Evolutionary conservation across 1,140 invertebrate species (phyloP).

Genomic region (Drosophila funebris): DNA sequence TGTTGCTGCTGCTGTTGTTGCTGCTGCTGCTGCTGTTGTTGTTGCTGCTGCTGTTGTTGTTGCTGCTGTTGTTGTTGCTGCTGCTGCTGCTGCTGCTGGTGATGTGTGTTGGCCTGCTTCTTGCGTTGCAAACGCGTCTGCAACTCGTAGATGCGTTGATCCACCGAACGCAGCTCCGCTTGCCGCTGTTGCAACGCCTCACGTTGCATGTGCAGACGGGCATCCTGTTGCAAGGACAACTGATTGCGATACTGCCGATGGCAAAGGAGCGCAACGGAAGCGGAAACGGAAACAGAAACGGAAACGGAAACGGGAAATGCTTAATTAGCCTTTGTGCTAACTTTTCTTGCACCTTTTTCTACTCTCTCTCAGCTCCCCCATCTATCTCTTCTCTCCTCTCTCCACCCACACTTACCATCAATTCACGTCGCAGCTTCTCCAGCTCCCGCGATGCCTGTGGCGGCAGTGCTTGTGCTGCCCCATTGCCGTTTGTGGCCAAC

Average conservation of each 20-base stretch:
- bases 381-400: neutral
- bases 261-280: conserved; percentile 8
- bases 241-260: conserved; percentile 95
- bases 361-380: neutral
- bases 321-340: conserved; percentile 12
- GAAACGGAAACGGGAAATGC: conserved; percentile 7
- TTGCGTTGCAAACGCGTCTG: conserved; percentile 95
- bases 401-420: conserved; percentile 90
- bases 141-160: conserved; percentile 95
- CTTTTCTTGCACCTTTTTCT: neutral
- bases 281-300: conserved; percentile 55
- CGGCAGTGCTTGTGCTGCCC: conserved; percentile 85
- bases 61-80: conserved; percentile 56
- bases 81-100: conserved; percentile 66
- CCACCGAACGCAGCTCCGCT: conserved; percentile 95
- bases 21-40: conserved; percentile 43
- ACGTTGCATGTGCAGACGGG: conserved; percentile 92
- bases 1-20: conserved; percentile 44
- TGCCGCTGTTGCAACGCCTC: conserved; percentile 93
- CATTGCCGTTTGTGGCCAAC: conserved; percentile 66
- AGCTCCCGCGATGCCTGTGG: conserved; percentile 92
- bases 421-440: conserved; percentile 94
- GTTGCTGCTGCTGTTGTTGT: conserved; percentile 45
- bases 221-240: conserved; percentile 96
- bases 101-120: conserved; percentile 86